A percentile compares a stretch with the other conserved stretches of the same genome.
Evolutionary conservation across 1,140 invertebrate species (phyloP).

Genomic region (Microplitis demolitor): DNA sequence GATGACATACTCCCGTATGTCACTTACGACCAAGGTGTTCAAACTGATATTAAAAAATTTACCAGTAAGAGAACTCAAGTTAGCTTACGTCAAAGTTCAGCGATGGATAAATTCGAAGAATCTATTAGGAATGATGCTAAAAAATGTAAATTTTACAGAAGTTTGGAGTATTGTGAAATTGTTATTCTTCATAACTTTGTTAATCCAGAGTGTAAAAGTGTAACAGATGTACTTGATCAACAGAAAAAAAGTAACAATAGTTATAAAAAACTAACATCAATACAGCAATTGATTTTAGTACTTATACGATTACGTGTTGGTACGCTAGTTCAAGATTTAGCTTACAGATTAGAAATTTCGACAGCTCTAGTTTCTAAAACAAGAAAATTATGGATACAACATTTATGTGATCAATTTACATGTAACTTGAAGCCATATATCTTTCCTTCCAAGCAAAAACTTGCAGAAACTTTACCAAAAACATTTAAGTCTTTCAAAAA

Average conservation of each 20-base stretch:
- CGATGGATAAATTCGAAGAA: slow-evolving; percentile 19
- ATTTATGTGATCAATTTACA: slow-evolving; percentile 29
- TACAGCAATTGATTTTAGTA: slow-evolving; percentile 28
- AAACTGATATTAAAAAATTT: slow-evolving; percentile 20
- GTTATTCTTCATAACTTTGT: slow-evolving; percentile 7
- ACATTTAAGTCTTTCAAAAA: slow-evolving; percentile 20
- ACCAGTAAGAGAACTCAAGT: slow-evolving; percentile 22
- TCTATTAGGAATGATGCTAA: not conserved
- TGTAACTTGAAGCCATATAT: slow-evolving; percentile 20
- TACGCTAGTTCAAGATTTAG: slow-evolving; percentile 18
- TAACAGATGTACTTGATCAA: not conserved
- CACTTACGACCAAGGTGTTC: slow-evolving; percentile 6
- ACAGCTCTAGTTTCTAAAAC: slow-evolving; percentile 16
- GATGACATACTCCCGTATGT: not conserved
- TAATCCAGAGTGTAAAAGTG: slow-evolving; percentile 10
- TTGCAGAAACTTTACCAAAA: slow-evolving; percentile 17
- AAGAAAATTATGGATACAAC: slow-evolving; percentile 23
- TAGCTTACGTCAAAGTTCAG: slow-evolving; percentile 2
- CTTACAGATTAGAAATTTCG: slow-evolving; percentile 24
- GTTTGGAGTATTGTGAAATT: slow-evolving; percentile 6
- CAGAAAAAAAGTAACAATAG: not conserved
- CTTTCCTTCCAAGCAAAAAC: slow-evolving; percentile 25
- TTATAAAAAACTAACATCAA: slow-evolving; percentile 15
- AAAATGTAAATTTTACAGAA: slow-evolving; percentile 12
- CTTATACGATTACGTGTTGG: slow-evolving; percentile 17